Conservation (phyloP, 2,113 vertebrate species). For the Tretioscincus oriximinensis region DNA sequence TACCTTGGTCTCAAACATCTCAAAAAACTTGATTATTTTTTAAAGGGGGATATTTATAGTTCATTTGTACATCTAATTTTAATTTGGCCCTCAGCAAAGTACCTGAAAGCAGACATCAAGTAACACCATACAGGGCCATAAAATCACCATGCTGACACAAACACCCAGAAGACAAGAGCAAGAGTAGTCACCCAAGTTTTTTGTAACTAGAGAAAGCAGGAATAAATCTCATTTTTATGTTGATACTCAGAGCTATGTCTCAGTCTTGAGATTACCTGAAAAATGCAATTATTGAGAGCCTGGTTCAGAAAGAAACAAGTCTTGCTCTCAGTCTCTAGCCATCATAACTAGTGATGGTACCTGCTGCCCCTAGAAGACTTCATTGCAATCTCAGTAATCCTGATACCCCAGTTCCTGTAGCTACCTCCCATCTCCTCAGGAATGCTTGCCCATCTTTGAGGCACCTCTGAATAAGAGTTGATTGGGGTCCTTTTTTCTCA, state of each 20-base stretch:
- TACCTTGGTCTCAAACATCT: neutral
- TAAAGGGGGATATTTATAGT: neutral
- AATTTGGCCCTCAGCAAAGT: neutral
- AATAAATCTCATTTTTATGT: conserved; percentile 4
- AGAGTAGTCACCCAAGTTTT: neutral
- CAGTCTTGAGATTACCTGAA: neutral
- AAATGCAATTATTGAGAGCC: neutral
- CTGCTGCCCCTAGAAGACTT: neutral
- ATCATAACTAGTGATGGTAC: neutral
- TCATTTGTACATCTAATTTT: neutral
- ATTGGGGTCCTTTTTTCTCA: neutral
- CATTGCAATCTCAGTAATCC: neutral
- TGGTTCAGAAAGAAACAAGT: neutral
- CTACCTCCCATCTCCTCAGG: neutral
- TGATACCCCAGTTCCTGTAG: neutral
- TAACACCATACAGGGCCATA: neutral
- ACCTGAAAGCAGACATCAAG: neutral
- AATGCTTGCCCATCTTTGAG: neutral
- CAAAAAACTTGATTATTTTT: neutral
- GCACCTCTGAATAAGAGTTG: neutral
- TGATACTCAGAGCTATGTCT: neutral
- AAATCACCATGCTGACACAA: neutral
- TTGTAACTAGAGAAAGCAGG: conserved; percentile 30
- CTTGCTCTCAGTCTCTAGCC: neutral
- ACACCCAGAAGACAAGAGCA: neutral